Conservation (phyloP, 2,888 invertebrate genomes). For the Apamea epomidion region DNA sequence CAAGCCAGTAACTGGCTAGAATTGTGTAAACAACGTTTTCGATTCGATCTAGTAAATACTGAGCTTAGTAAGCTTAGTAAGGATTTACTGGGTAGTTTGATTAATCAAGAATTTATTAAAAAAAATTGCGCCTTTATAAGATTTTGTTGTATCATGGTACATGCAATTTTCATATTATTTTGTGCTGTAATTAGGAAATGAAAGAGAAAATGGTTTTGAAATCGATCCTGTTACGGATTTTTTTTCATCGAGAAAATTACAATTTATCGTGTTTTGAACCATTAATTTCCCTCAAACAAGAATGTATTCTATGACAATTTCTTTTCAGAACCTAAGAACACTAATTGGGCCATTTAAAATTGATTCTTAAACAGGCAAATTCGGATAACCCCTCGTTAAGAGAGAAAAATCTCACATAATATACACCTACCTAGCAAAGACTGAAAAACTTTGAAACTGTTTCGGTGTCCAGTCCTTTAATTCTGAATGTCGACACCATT, state of each 20-base stretch:
- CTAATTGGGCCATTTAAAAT: too few relatives aligned
- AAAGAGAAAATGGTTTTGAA: neutral
- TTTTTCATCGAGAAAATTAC: neutral
- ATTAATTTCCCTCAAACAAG: too few relatives aligned
- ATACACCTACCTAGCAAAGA: too few relatives aligned
- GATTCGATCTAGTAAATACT: slow-evolving; percentile 21
- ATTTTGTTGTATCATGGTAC: neutral
- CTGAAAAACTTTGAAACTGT: too few relatives aligned
- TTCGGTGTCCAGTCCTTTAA: too few relatives aligned
- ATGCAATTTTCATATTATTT: too few relatives aligned
- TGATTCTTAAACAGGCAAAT: too few relatives aligned
- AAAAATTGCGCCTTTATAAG: neutral
- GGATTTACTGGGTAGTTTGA: neutral
- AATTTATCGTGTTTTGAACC: neutral
- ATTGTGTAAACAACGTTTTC: slow-evolving; percentile 34
- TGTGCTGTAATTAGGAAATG: neutral
- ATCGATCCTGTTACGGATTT: neutral
- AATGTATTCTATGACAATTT: neutral
- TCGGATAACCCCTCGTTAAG: too few relatives aligned
- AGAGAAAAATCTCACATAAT: too few relatives aligned
- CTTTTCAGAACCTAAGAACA: too few relatives aligned
- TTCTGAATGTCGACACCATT: too few relatives aligned
- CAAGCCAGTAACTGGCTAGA: slow-evolving; percentile 35
- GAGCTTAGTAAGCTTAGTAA: slow-evolving; percentile 18
- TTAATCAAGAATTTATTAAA: too few relatives aligned